Percentiles rank a stretch among this genome's conserved stretches.
Conservation (phyloP, 2,113 vertebrate species). For the Xiphias gladius region DNA sequence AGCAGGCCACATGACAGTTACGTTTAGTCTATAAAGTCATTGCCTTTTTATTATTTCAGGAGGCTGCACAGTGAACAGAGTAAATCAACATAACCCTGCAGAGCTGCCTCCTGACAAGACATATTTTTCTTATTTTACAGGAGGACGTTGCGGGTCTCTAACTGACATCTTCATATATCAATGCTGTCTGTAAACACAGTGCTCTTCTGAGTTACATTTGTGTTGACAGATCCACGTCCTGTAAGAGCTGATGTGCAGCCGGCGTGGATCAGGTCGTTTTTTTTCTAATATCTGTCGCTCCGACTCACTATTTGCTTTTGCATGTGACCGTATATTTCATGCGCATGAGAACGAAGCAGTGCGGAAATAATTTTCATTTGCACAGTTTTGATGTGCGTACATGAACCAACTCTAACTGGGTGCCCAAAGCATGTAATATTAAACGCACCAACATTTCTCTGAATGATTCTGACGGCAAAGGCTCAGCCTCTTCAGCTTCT, state of each 20-base stretch:
- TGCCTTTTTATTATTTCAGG: slow-evolving; percentile 57
- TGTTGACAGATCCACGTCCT: slow-evolving; percentile 55
- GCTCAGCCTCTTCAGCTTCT: slow-evolving; percentile 33
- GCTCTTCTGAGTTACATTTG: slow-evolving; percentile 57
- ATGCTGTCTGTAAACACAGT: slow-evolving; percentile 32
- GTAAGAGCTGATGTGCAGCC: slow-evolving; percentile 36
- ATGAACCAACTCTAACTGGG: slow-evolving; percentile 9
- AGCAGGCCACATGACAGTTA: slow-evolving; percentile 5
- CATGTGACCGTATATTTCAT: slow-evolving; percentile 19
- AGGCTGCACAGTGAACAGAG: slow-evolving; percentile 45
- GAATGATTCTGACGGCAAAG: slow-evolving; percentile 61
- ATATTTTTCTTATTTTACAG: slow-evolving; percentile 49
- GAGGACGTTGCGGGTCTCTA: slow-evolving; percentile 54
- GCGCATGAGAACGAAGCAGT: slow-evolving; percentile 6
- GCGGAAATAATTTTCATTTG: slow-evolving; percentile 47
- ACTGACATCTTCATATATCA: slow-evolving; percentile 59
- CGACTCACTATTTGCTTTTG: neutral
- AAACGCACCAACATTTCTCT: slow-evolving; percentile 48
- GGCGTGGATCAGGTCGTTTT: slow-evolving; percentile 34
- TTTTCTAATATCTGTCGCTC: too few species aligned
- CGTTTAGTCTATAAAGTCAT: slow-evolving; percentile 57
- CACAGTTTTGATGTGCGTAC: slow-evolving; percentile 28
- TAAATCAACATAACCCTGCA: slow-evolving; percentile 64
- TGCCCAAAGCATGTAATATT: slow-evolving; percentile 64
- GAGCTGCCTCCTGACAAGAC: slow-evolving; percentile 62